Base-by-base conservation (phyloP, 2,113 vertebrate species). In the Aplodontia rufa region DNA sequence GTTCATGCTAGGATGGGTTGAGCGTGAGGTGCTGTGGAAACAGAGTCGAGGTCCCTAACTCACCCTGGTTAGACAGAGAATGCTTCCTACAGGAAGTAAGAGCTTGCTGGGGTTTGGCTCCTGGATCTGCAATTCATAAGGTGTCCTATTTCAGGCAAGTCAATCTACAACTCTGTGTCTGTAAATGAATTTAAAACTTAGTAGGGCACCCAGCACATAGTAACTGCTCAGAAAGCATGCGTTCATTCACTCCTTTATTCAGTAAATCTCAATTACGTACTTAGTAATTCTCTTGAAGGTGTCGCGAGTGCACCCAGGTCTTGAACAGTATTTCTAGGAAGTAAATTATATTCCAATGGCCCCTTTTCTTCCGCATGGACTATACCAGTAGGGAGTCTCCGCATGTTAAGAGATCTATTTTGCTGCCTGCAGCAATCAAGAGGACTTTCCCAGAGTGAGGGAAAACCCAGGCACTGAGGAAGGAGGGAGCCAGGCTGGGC, bases 1-100 rank as follows among this genome's bases (percentile, higher is more conserved):
- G 8, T 19, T 28, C 72, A 22, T 60, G 32, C 53, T 58, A 35
- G 91, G 55, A n/a, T n/a, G 9, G 74, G 49, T 26, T 45, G 19
- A 17, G 71, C 3, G 0, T 5, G 26, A 2, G 30, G 32, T 5
- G 5, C 55, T 22, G 0, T 8, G 16, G 37, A 24, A 40, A 51
- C 3, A 32, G 14, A 8, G 3, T 8, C 14, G 19, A 66, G 37
- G 7, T 30, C 11, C 24, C 53, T 22, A 2, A 53, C 32, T 78
- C 72, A 3, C 49, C 13, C 1, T 7, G 10, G 19, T 13, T 84
- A 40, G 13, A 7, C 47, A 71, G 13, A 40, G 28, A 24, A 30
- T 42, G 47, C 32, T 28, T 53, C 40, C 22, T 66, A 1, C 0
- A 87, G 71, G 69, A 80, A 35, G 28, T 10, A 85, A 35, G 58